Evolutionary conservation across 2,113 vertebrate genomes (phyloP), one percentile per base, ranked within the genome.

Genomic region (Carettochelys insculpta): DNA sequence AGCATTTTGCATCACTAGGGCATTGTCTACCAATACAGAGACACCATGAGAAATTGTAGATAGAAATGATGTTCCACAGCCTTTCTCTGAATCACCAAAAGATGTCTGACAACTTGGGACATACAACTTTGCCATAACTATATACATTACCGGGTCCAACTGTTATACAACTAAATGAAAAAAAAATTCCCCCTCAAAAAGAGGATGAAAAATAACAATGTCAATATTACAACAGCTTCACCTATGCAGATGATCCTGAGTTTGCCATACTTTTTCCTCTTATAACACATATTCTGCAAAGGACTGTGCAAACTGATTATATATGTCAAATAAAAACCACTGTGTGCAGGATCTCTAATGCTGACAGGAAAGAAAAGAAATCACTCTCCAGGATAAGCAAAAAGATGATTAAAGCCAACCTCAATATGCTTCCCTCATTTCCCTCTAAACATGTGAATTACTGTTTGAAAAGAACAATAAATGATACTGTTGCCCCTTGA

Each of bases 381-480:
- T 84, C 31, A 53, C 51, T 17, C 78, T 85, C 34, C 41, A 82
- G 43, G 90, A 84, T 77, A 84, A 87, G 85, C 76, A 5, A 38
- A 90, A 24, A n/a, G 71, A 92, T 68, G 54, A 87, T 93, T 93
- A 81, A 78, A 96, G 92, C 92, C 78, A 82, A 9, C 77, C 47
- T 56, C 61, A 38, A 38, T 68, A 68, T n/a, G 24, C 53, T 80
- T 11, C 31, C 92, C 78, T 80, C 22, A 80, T 92, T 92, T 56
- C 53, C 84, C 89, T 85, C n/a, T 41, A 85, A 87, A 78, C 68
- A 38, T 1, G 12, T 29, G 31, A n/a, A 61, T 56, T 82, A 80
- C 84, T 86, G 41, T 91, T 84, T 92, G 27, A 89, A 86, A 45
- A 82, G 53, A 89, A 91, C 91, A 88, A 87, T 80, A 90, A 94